Percentiles rank a stretch among this genome's conserved stretches.
Conservation (phyloP, 1,140 invertebrate genomes). For the Pseudomyrmex cubaensis region DNA sequence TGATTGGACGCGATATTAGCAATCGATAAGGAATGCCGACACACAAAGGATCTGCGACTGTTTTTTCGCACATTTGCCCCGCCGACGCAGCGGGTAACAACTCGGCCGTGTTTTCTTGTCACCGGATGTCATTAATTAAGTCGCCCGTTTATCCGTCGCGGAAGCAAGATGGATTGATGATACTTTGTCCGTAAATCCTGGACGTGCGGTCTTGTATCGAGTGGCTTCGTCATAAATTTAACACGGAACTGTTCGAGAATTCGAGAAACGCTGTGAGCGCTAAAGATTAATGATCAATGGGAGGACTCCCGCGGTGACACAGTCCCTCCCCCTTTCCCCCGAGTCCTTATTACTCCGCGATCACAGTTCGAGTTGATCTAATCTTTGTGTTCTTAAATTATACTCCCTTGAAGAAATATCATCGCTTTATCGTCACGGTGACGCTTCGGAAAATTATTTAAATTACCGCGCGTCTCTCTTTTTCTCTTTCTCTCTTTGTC, state of each 20-base stretch:
- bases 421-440: slow-evolving; percentile 1
- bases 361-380: slow-evolving; percentile 14
- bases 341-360: slow-evolving; percentile 19
- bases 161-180: slow-evolving; percentile 42
- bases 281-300: slow-evolving; percentile 47
- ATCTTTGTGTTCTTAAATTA: slow-evolving; percentile 33
- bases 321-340: too few species aligned
- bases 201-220: slow-evolving; percentile 53
- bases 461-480: neutral
- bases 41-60: slow-evolving; percentile 9
- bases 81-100: neutral
- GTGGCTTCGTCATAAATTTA: slow-evolving; percentile 56
- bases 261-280: slow-evolving; percentile 31
- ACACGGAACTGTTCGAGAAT: slow-evolving; percentile 35
- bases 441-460: slow-evolving; percentile 22
- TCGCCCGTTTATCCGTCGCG: slow-evolving; percentile 41
- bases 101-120: slow-evolving; percentile 39
- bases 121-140: slow-evolving; percentile 57
- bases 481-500: too few species aligned
- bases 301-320: neutral
- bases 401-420: neutral
- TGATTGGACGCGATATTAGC: slow-evolving; percentile 52
- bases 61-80: slow-evolving; percentile 43
- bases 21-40: slow-evolving; percentile 57
- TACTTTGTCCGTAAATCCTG: slow-evolving; percentile 49